Base-by-base conservation (phyloP, 1,140 invertebrate genomes). In the Drosophila orena region DNA sequence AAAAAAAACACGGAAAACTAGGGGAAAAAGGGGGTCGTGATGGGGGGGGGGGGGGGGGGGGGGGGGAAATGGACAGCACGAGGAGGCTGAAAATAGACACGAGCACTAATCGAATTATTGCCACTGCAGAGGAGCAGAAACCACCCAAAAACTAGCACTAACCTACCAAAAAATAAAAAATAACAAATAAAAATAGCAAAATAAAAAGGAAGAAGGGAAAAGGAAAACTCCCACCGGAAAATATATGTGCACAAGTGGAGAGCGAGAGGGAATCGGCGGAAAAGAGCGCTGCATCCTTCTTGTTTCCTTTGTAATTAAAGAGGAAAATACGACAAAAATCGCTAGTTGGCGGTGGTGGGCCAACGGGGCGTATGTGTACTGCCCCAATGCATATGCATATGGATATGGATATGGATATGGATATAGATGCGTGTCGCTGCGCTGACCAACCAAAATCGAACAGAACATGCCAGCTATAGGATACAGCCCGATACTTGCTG, bases 31-130 rank as follows among this genome's bases (percentile, higher is more conserved):
- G n/a, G n/a, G n/a, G n/a, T n/a, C n/a, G n/a, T n/a, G n/a, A n/a
- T n/a, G n/a, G n/a, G n/a, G n/a, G n/a, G n/a, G n/a, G n/a, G n/a
- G n/a, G n/a, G n/a, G n/a, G n/a, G n/a, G n/a, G n/a, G n/a, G n/a
- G n/a, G 34, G 43, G 42, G 38, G 35, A 22, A 37, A 35, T 40
- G 49, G 56, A 58, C 70, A 44, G 58, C 66, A 56, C 70, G 65
- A 77, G 61, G 85, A 77, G 84, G 76, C 80, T 84, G 84, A 89
- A 88, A 88, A 89, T 89, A 89, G 84, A 79, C 84, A 83, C 80
- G 60, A 81, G 72, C 84, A 89, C 84, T 89, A 89, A 89, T 89
- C 84, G 84, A 89, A 89, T 89, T 89, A 89, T 89, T 89, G 79
- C 84, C 84, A 89, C 77, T 89, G 84, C 84, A 89, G 65, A 89